Conservation (phyloP, 2,113 vertebrate genomes). For the Azemiops feae region DNA sequence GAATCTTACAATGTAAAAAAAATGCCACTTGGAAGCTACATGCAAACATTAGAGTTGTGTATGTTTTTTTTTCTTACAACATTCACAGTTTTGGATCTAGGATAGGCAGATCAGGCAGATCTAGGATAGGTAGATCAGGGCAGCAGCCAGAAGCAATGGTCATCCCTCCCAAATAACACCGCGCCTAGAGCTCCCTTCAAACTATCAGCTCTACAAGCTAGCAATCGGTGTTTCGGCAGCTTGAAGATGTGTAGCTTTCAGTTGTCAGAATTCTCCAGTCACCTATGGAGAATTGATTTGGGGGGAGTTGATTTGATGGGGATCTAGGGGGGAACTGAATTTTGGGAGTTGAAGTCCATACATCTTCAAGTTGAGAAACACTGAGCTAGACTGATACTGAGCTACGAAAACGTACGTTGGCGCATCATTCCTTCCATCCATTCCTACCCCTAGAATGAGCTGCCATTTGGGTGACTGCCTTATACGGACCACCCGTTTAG, state of each 20-base stretch:
- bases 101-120: not conserved
- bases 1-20: not conserved
- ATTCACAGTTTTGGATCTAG: not conserved
- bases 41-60: not conserved
- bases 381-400: not conserved
- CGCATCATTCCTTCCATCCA: not conserved
- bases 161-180: not conserved
- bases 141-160: not conserved
- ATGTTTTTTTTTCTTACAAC: not conserved
- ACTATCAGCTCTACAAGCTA: not conserved
- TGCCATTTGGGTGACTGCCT: not conserved
- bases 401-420: not conserved
- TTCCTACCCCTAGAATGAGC: not conserved
- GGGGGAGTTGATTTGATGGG: not conserved
- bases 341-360: not conserved
- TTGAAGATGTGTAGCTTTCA: too few relatives aligned
- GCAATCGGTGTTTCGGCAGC: too few relatives aligned
- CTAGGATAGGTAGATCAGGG: not conserved
- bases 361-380: not conserved
- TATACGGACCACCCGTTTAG: not conserved
- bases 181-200: not conserved
- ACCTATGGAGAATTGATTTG: too few relatives aligned
- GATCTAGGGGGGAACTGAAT: not conserved
- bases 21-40: not conserved
- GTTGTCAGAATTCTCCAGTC: too few relatives aligned